Base-by-base conservation (phyloP, 2,888 invertebrate species). In the Drosophila nr. medialis region DNA sequence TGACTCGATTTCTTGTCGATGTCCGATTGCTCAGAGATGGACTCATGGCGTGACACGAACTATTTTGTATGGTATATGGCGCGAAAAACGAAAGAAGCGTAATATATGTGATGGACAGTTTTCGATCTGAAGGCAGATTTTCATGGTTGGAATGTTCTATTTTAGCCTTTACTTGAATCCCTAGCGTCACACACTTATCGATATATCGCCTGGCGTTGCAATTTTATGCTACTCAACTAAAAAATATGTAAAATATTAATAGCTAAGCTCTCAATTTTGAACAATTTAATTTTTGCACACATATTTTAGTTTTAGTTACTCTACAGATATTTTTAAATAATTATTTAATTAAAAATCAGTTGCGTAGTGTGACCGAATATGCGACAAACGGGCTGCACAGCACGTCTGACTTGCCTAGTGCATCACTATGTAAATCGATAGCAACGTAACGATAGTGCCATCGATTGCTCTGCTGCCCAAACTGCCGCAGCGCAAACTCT, bases 401-500 rank as follows among this genome's bases (percentile, higher is more conserved):
- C 21, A 27, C 2, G 21, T 11, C 13, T 15, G 21, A 29, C 11
- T 69, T 27, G 32, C 15, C 24, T 11, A 40, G 59, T 30, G 18
- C 38, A n/a, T 18, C 24, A 11, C 13, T 18, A 32, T 34, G 21
- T 36, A 10, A 61, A 76, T 74, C 76, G 76, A 77, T 77, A 78
- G 67, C 59, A 64, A 63, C 64, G 24, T 40, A 68, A 77, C 68
- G 75, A 75, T 79, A 77, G 77, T 77, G 77, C 80, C 80, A 77
- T 77, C 77, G 79, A 77, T 74, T 79, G 65, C 75, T 74, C 61
- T 58, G 77, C 77, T 70, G 80, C 76, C 38, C 50, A 24, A 80
- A 80, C 64, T 77, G 77, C 77, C 80, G 81, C 77, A 78, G 78
- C 81, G 61, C 45, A 45, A 81, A 77, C 30, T 71, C 64, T 78